Evolutionary conservation across 2,888 invertebrate genomes (phyloP).

Genomic region (Drosophila lacicola): DNA sequence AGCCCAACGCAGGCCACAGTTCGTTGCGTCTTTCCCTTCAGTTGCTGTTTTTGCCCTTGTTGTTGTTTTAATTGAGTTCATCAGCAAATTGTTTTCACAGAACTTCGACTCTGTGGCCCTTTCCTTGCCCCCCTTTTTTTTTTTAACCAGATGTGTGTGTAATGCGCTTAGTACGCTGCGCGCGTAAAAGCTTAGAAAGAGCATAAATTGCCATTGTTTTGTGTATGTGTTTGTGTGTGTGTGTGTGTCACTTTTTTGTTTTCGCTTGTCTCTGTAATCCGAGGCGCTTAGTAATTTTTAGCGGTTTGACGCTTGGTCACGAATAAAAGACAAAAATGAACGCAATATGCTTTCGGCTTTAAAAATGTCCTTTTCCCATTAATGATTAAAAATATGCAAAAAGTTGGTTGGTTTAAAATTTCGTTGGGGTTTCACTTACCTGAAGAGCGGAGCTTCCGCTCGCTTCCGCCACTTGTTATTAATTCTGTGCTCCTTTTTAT

Average conservation of each 20-base stretch:
- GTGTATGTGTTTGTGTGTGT: conserved; percentile 1
- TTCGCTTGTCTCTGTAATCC: conserved; percentile 58
- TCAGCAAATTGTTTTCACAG: conserved; percentile 66
- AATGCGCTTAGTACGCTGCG: conserved; percentile 55
- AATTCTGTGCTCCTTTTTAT: no score
- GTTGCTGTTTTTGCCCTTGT: conserved; percentile 26
- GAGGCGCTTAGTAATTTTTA: conserved; percentile 62
- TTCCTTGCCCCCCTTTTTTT: conserved; percentile 2
- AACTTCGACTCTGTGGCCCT: conserved; percentile 18
- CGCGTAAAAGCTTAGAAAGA: conserved; percentile 59
- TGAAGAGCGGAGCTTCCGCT: neutral
- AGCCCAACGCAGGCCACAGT: conserved; percentile 1
- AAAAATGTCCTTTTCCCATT: neutral
- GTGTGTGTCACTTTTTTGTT: conserved; percentile 9
- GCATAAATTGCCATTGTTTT: conserved; percentile 57
- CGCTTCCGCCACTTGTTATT: no score
- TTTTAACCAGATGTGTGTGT: conserved; percentile 13
- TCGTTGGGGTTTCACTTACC: neutral
- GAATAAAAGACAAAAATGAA: conserved; percentile 1
- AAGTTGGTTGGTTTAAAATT: neutral
- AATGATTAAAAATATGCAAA: neutral
- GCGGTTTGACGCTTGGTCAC: conserved; percentile 55
- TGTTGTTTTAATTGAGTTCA: conserved; percentile 71
- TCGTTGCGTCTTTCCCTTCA: conserved; percentile 5
- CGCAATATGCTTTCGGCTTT: neutral